Evolutionary conservation across 2,113 vertebrate species (phyloP), one percentile per base, ranked within the genome.

Genomic region (Strix aluco): DNA sequence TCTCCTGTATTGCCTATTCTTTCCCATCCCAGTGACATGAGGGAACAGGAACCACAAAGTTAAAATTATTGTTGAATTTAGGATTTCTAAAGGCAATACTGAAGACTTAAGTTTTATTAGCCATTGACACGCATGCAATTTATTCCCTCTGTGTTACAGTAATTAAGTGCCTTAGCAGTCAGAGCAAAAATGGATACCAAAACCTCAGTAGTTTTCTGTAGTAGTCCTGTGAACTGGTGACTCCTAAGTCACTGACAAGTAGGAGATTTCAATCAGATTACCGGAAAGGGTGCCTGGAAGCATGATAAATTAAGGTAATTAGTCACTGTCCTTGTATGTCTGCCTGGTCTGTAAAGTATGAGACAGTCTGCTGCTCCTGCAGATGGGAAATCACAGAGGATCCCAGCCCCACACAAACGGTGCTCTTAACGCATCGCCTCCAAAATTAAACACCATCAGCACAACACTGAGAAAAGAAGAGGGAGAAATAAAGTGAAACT

Each of bases 281-380:
- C 97, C 98, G 98, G 97, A 63, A 97, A 97, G 96, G 90, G 92
- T 95, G 94, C 93, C 95, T 96, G 85, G 92, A 98, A 97, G 97
- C 90, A 94, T 98, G 98, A 98, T 98, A 98, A 99, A 98, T 98
- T 97, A 98, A 98, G 96, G 98, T 96, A 98, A 98, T 99, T 98
- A 98, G 98, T 98, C 98, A 98, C 97, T 98, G 98, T 98, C 98
- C 98, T 97, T 97, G 98, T 98, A 97, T 97, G 96, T 88, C 97
- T 97, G 92, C 96, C 94, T 95, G 95, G 81, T 94, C 92, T 90
- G 97, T 98, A 98, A 98, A 98, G 98, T 95, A 97, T 4, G 30
- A 88, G 94, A 86, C 90, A 95, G 95, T 95, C 97, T 96, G 75
- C 63, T 89, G 54, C 52, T 85, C 70, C 83, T 62, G 75, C 57